Evolutionary conservation across 2,888 invertebrate genomes (phyloP).

Genomic region (Cosmopolites sordidus): DNA sequence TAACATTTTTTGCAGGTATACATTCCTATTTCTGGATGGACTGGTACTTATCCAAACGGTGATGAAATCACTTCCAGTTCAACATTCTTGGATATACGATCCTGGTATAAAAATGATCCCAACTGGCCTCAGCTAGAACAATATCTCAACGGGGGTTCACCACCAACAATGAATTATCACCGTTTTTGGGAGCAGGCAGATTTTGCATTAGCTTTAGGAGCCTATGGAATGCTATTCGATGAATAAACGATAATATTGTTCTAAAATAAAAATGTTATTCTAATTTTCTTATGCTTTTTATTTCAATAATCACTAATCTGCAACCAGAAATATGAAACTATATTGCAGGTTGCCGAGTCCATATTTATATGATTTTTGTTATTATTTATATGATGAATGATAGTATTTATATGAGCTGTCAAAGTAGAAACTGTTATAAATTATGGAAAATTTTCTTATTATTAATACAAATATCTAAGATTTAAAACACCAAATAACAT

Average conservation of each 20-base stretch:
- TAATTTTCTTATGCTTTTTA: too few relatives aligned
- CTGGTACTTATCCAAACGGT: constrained; percentile 31
- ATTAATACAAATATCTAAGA: too few relatives aligned
- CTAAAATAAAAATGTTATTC: too few relatives aligned
- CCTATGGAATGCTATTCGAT: constrained; percentile 30
- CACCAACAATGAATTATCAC: constrained; percentile 30
- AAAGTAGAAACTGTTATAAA: too few relatives aligned
- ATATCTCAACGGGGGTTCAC: constrained; percentile 30
- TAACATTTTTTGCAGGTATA: constrained; percentile 19
- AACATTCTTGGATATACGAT: constrained; percentile 29
- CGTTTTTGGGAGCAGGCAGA: constrained; percentile 33
- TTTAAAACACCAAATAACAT: too few relatives aligned
- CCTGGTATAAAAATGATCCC: constrained; percentile 30
- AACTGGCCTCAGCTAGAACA: constrained; percentile 28
- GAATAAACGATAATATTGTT: constrained; percentile 16
- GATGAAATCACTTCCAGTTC: constrained; percentile 28
- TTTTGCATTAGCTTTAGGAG: constrained; percentile 29
- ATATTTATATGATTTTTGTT: too few relatives aligned
- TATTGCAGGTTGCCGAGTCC: too few relatives aligned
- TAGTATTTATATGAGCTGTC: too few relatives aligned
- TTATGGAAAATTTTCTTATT: too few relatives aligned
- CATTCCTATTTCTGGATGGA: constrained; percentile 29
- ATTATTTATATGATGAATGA: too few relatives aligned
- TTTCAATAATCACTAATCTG: too few relatives aligned
- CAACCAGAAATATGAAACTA: too few relatives aligned